Percentiles rank a stretch among this genome's conserved stretches.
These are phyloP conservation scores for Urocynchramus pylzowi DNA, from an alignment of 2,113 vertebrate genomes.

Conservation along the genomic window DNA sequence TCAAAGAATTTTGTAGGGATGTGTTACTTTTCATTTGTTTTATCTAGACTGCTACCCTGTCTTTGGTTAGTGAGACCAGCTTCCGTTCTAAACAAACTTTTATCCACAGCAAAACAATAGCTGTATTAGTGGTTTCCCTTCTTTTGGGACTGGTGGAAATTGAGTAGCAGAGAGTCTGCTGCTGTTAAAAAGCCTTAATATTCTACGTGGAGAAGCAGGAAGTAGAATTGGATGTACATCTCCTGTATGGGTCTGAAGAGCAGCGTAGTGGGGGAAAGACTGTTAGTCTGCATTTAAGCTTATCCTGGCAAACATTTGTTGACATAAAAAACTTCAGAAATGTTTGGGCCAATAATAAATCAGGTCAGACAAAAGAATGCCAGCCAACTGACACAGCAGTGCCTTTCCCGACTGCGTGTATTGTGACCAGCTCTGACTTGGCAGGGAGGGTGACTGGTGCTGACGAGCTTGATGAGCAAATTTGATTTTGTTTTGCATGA, in stretches of 20 bases:
- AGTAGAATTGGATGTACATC: neutral
- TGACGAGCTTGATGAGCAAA: neutral
- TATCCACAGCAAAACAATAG: neutral
- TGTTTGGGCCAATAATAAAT: conserved; percentile 1
- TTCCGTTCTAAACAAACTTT: neutral
- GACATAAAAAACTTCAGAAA: conserved; percentile 7
- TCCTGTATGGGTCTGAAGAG: neutral
- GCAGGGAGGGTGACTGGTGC: neutral
- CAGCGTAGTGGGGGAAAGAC: neutral
- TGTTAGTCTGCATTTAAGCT: neutral
- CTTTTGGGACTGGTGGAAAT: neutral
- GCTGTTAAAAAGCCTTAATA: neutral
- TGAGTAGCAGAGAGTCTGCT: neutral
- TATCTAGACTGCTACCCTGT: neutral
- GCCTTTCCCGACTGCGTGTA: neutral
- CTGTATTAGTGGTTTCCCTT: neutral
- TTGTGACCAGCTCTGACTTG: conserved; percentile 26
- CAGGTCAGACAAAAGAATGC: conserved; percentile 28
- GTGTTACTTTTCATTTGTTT: neutral
- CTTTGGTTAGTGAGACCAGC: neutral
- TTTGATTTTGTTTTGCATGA: neutral
- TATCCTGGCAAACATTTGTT: neutral
- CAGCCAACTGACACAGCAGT: conserved; percentile 48
- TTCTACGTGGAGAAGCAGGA: neutral
- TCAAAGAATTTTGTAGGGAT: neutral